Evolutionary conservation across 1,140 invertebrate genomes (phyloP), one percentile per base, ranked within the genome.

Genomic region (Ladona fulva): DNA sequence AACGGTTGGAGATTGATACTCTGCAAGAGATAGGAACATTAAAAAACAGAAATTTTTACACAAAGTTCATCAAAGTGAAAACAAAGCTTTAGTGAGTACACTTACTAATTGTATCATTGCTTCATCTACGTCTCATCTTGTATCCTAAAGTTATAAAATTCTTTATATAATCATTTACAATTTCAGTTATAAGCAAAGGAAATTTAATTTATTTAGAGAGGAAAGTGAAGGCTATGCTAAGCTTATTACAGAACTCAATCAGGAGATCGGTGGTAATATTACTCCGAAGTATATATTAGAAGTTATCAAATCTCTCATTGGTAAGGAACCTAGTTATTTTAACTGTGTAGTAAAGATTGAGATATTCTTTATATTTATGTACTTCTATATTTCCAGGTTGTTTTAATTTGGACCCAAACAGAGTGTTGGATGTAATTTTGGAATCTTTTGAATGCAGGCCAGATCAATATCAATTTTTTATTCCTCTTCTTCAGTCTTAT

Each of bases 141-240:
- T 22, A 74, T 22, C 24, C 8, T 74, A 14, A 66, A 66, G n/a
- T 66, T 14, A 66, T 25, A 73, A 74, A 29, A 42, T 66, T 44
- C 80, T 66, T 76, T 79, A 75, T 79, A 81, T 80, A 83, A n/a
- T n/a, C n/a, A n/a, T n/a, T n/a, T n/a, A n/a, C 82, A 77, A 81
- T 91, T 91, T 80, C 86, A 99, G 97, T 85, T 99, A 99, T 85
- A 99, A 99, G 85, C 98, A 99, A 85, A 92, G 97, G 81, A 99
- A 99, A 83, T 99, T 99, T 85, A 99, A 99, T 88, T 88, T 99
- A 78, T 95, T 99, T 83, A 89, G 97, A 76, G 98, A 99, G 88
- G 98, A 99, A 86, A 97, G 93, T 87, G 98, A 99, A 90, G 98
- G 98, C 6, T 99, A 97, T 87, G 94, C 97, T 6, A 99, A 99